Percentiles rank a stretch among this genome's conserved stretches.
phyloP scores from a whole-genome alignment of 2,888 invertebrate species.

The Lasiommata megera region DNA sequence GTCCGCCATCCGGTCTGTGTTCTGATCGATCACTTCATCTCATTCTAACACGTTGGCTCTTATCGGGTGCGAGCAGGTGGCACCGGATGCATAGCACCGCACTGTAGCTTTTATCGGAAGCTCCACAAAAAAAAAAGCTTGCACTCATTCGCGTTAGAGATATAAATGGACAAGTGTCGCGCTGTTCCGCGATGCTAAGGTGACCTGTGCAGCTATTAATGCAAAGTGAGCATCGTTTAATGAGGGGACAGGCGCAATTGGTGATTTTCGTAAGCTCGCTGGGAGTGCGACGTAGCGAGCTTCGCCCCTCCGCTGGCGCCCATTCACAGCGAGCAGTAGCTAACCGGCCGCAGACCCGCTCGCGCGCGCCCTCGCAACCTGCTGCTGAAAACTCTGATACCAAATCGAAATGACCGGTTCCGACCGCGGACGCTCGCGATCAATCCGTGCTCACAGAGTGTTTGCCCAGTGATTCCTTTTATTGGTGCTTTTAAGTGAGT shows the following conservation, averaged over 20 bases:
- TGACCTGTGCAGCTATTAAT: slow-evolving; percentile 27
- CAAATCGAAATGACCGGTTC: slow-evolving; percentile 64
- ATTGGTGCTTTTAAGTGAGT: slow-evolving; percentile 77
- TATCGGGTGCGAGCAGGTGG: slow-evolving; percentile 77
- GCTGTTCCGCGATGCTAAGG: neutral
- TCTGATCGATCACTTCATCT: slow-evolving; percentile 76
- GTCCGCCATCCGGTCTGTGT: slow-evolving; percentile 78
- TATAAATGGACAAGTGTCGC: slow-evolving; percentile 25
- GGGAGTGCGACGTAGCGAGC: slow-evolving; percentile 70
- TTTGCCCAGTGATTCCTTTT: slow-evolving; percentile 67
- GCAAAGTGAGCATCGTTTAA: slow-evolving; percentile 46
- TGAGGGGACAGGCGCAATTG: slow-evolving; percentile 70
- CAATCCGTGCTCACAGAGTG: slow-evolving; percentile 61
- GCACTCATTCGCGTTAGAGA: slow-evolving; percentile 50
- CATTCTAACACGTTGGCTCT: slow-evolving; percentile 72
- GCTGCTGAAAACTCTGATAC: slow-evolving; percentile 49
- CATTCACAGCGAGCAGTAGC: slow-evolving; percentile 73
- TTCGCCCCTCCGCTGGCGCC: slow-evolving; percentile 78
- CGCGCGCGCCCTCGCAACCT: slow-evolving; percentile 69
- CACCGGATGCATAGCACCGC: slow-evolving; percentile 70
- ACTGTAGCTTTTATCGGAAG: slow-evolving; percentile 68
- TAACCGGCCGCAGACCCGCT: slow-evolving; percentile 73
- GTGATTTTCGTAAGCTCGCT: slow-evolving; percentile 75
- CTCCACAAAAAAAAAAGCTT: slow-evolving; percentile 63
- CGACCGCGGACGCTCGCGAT: slow-evolving; percentile 55